These are phyloP conservation scores for Numenius phaeopus DNA, from an alignment of 2,797 vertebrate species.

Conservation along the genomic window DNA sequence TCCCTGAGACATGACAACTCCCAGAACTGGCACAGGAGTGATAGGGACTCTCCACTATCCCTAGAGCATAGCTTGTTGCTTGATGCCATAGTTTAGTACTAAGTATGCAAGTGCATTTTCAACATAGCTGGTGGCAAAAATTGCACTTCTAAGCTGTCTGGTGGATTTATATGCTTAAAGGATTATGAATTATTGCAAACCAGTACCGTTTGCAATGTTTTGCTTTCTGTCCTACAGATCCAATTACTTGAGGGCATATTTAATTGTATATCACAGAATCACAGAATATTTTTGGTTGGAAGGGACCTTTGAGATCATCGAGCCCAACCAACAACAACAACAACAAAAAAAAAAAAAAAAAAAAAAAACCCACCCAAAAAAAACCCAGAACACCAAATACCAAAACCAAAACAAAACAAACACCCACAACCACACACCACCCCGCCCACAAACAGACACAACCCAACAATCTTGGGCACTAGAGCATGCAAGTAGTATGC, in stretches of 20 bases:
- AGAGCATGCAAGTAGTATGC: no score
- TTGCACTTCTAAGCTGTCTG: conserved; percentile 68
- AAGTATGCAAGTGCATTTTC: conserved; percentile 53
- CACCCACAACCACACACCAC: no score
- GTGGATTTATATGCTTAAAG: conserved; percentile 67
- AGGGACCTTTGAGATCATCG: no score
- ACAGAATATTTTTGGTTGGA: no score
- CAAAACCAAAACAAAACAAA: no score
- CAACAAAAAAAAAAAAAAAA: no score
- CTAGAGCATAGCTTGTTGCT: conserved; percentile 49
- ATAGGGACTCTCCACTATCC: conserved; percentile 35
- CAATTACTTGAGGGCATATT: conserved; percentile 46
- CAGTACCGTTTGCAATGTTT: conserved; percentile 33
- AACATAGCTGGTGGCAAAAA: conserved; percentile 69
- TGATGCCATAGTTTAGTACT: conserved; percentile 49
- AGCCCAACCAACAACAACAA: no score
- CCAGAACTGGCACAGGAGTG: conserved; percentile 6
- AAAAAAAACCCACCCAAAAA: no score
- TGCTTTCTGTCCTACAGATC: conserved; percentile 39
- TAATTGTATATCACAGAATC: background rate
- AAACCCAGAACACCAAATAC: no score
- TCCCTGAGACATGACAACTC: background rate
- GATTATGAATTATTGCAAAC: conserved; percentile 69
- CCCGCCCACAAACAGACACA: no score
- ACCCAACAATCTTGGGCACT: no score